Conservation (phyloP, 2,113 vertebrate genomes). For the Hiodon alosoides region DNA sequence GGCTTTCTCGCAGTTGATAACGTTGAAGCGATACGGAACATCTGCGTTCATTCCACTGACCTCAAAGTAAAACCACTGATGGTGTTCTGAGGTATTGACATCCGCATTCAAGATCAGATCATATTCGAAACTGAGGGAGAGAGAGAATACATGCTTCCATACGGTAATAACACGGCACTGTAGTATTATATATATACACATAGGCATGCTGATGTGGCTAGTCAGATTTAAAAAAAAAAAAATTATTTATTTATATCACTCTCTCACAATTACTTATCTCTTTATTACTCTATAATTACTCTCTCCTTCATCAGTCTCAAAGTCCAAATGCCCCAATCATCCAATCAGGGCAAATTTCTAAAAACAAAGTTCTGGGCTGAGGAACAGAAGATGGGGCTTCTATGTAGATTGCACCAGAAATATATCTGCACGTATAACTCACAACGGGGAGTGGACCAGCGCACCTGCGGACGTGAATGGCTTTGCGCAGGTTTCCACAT, state of each 20-base stretch:
- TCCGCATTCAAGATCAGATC: conserved; percentile 84
- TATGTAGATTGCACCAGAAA: no score
- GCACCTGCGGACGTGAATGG: conserved; percentile 81
- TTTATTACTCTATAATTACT: no score
- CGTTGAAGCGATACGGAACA: conserved; percentile 78
- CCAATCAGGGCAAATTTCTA: no score
- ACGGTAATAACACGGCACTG: background rate
- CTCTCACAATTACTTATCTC: no score
- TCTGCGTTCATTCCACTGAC: conserved; percentile 70
- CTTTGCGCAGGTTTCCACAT: conserved; percentile 83
- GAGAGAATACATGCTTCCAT: background rate
- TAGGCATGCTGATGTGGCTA: no score
- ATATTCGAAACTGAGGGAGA: conserved; percentile 73
- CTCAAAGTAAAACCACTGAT: conserved; percentile 92
- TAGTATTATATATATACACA: background rate
- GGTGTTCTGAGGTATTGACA: conserved; percentile 69
- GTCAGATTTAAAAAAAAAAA: no score
- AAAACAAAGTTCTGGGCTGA: no score
- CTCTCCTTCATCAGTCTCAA: no score
- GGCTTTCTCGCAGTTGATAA: conserved; percentile 92
- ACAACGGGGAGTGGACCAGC: background rate
- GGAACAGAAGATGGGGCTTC: no score
- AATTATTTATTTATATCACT: no score
- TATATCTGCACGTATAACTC: no score
- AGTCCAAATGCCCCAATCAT: no score